Conservation (phyloP, 1,140 invertebrate species). For the Cyphomyrmex costatus region DNA sequence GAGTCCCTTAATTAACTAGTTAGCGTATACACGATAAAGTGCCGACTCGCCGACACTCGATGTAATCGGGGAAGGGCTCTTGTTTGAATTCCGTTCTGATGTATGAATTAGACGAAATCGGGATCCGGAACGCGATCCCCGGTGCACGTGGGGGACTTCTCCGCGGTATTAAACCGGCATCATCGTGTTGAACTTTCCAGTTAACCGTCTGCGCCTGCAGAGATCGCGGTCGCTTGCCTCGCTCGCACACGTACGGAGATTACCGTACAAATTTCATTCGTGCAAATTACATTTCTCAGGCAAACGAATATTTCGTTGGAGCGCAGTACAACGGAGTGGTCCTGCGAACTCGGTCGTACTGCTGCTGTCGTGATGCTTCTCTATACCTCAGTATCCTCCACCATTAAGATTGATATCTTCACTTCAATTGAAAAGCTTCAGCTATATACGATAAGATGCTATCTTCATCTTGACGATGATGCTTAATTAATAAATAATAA, state of each 20-base stretch:
- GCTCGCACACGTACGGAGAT: slow-evolving; percentile 38
- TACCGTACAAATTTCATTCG: slow-evolving; percentile 61
- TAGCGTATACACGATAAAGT: slow-evolving; percentile 57
- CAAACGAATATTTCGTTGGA: slow-evolving; percentile 38
- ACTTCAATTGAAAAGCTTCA: slow-evolving; percentile 43
- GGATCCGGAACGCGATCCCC: not conserved
- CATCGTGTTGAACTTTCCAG: slow-evolving; percentile 67
- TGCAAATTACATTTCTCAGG: slow-evolving; percentile 55
- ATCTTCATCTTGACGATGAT: slow-evolving; percentile 12
- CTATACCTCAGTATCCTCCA: not conserved
- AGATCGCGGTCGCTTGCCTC: slow-evolving; percentile 28
- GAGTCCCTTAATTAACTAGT: slow-evolving; percentile 60
- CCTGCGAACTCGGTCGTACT: not conserved
- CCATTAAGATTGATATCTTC: slow-evolving; percentile 43
- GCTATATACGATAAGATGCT: not conserved
- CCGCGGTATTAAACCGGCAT: slow-evolving; percentile 59
- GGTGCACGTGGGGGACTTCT: slow-evolving; percentile 26
- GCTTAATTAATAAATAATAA: slow-evolving; percentile 31
- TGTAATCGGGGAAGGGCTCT: slow-evolving; percentile 8
- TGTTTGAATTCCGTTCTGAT: slow-evolving; percentile 43
- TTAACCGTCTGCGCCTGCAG: slow-evolving; percentile 50
- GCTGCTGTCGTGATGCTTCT: not conserved
- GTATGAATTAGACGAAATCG: slow-evolving; percentile 36
- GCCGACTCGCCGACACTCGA: slow-evolving; percentile 19
- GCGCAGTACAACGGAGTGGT: not conserved